Percentiles rank a stretch among this genome's conserved stretches.
These are phyloP conservation scores for Helostoma temminkii DNA, from an alignment of 2,797 vertebrate genomes.

Conservation along the genomic window DNA sequence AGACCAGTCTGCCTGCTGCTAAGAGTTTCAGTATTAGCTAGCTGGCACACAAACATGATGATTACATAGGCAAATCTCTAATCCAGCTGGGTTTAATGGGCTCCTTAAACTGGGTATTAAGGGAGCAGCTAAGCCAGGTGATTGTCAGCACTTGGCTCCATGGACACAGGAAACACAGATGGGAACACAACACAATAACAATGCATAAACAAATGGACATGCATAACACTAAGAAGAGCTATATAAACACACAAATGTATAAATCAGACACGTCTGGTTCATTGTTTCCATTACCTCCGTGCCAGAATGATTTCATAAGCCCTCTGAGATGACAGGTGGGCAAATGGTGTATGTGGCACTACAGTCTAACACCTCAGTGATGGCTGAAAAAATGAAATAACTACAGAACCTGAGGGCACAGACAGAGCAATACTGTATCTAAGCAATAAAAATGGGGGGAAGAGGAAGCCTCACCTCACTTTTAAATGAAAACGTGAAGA, in stretches of 20 bases:
- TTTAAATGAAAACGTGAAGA: slow-evolving; percentile 37
- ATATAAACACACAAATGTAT: slow-evolving; percentile 45
- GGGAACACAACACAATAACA: slow-evolving; percentile 57
- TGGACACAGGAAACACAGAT: slow-evolving; percentile 52
- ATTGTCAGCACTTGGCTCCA: slow-evolving; percentile 58
- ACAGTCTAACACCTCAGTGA: slow-evolving; percentile 27
- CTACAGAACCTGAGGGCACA: slow-evolving; percentile 3
- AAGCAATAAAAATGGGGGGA: slow-evolving; percentile 16
- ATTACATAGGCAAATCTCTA: slow-evolving; percentile 63
- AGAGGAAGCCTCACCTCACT: slow-evolving; percentile 16
- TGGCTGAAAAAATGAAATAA: neutral
- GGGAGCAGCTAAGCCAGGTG: slow-evolving; percentile 55
- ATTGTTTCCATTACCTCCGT: slow-evolving; percentile 53
- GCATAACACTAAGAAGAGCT: slow-evolving; percentile 22
- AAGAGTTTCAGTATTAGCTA: slow-evolving; percentile 59
- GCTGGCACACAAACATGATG: slow-evolving; percentile 50
- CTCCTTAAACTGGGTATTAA: slow-evolving; percentile 69
- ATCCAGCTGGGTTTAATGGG: slow-evolving; percentile 68
- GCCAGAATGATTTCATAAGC: slow-evolving; percentile 25
- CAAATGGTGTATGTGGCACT: slow-evolving; percentile 26
- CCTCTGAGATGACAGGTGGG: slow-evolving; percentile 42
- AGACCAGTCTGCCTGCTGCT: slow-evolving; percentile 38
- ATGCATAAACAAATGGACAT: slow-evolving; percentile 43
- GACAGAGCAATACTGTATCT: slow-evolving; percentile 1
- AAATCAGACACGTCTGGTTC: slow-evolving; percentile 32